phyloP scores from a whole-genome alignment of 1,140 invertebrate species.

The Vanessa atalanta region DNA sequence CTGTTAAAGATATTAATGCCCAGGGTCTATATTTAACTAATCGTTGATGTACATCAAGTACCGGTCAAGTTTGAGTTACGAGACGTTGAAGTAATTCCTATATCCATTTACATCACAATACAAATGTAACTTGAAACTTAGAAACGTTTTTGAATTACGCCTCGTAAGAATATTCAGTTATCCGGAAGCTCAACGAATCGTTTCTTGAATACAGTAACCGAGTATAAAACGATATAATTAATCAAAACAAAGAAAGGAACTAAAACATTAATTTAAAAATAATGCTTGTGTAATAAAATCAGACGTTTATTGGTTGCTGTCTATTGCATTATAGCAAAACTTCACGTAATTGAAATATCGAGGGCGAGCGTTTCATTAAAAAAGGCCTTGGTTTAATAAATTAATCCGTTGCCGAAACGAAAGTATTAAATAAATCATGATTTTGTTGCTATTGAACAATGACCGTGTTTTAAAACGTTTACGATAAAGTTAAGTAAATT shows the following conservation, averaged over 20 bases:
- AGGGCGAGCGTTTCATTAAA: conserved; percentile 30
- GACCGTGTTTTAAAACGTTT: not conserved
- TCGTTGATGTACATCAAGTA: too few species aligned
- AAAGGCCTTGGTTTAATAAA: conserved; percentile 31
- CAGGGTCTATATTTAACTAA: too few species aligned
- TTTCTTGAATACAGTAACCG: too few species aligned
- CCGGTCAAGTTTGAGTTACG: too few species aligned
- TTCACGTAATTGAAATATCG: conserved; percentile 25
- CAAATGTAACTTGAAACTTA: too few species aligned
- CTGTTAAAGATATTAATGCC: too few species aligned
- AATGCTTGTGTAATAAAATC: conserved; percentile 13
- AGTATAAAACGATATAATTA: not conserved
- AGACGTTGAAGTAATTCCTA: too few species aligned
- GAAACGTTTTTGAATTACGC: too few species aligned
- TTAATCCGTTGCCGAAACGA: conserved; percentile 32
- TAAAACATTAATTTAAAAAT: conserved; percentile 5
- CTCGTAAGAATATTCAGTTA: too few species aligned
- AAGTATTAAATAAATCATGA: conserved; percentile 37
- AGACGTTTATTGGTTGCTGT: not conserved
- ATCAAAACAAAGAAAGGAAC: conserved; percentile 7
- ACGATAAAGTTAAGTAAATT: not conserved
- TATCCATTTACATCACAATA: too few species aligned
- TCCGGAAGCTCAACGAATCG: too few species aligned
- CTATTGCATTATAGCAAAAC: conserved; percentile 13
- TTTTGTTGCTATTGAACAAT: conserved; percentile 19